Percentiles rank a stretch among this genome's conserved stretches.
These are phyloP conservation scores for Cynoglossus semilaevis DNA, from an alignment of 2,113 vertebrate species.

Conservation along the genomic window DNA sequence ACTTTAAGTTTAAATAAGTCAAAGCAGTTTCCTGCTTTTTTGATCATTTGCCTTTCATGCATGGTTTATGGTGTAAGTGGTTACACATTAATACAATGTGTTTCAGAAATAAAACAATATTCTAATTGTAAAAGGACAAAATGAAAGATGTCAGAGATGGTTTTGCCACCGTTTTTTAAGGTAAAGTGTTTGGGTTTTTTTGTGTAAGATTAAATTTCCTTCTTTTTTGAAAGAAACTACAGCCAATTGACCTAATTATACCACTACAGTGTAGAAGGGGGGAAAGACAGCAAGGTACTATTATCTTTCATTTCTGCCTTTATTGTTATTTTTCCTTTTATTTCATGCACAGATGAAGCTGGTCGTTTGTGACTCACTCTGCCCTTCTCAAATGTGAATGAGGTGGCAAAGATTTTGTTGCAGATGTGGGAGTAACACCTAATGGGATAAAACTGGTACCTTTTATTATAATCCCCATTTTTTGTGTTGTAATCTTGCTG, in stretches of 20 bases:
- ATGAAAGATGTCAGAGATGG: no score
- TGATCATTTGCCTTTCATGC: no score
- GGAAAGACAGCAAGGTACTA: background rate
- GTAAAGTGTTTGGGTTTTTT: no score
- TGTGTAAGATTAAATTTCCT: background rate
- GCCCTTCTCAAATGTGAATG: constrained; percentile 51
- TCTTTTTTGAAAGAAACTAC: constrained; percentile 11
- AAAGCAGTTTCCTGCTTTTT: no score
- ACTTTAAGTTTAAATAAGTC: no score
- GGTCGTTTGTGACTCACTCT: constrained; percentile 7
- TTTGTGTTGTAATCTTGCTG: constrained; percentile 74
- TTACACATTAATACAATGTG: no score
- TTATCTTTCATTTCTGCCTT: background rate
- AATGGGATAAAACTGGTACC: constrained; percentile 30
- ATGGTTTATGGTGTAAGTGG: no score
- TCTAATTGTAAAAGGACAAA: no score
- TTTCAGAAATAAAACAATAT: no score
- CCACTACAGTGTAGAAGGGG: background rate
- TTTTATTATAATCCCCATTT: constrained; percentile 1
- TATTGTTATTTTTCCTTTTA: constrained; percentile 5
- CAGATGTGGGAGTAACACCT: constrained; percentile 17
- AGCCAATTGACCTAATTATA: background rate
- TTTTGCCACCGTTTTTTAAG: constrained; percentile 31
- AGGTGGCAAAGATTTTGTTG: constrained; percentile 16
- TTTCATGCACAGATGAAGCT: constrained; percentile 11